A percentile compares a stretch with the other conserved stretches of the same genome.
Evolutionary conservation across 2,113 vertebrate genomes (phyloP).

Genomic region (Hippocampus guttulatus): DNA sequence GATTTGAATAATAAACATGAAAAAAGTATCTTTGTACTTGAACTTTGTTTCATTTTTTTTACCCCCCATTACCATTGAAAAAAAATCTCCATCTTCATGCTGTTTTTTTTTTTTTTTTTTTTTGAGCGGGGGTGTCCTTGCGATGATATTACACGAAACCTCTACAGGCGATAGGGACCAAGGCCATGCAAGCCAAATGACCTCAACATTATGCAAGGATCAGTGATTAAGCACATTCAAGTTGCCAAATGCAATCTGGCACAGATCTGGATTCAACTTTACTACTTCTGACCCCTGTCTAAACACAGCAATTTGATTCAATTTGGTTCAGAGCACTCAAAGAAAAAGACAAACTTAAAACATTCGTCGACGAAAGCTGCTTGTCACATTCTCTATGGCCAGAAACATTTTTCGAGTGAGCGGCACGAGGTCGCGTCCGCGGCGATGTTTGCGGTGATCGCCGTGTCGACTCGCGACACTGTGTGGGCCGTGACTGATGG

Average conservation of each 20-base stretch:
- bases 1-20: constrained; percentile 41
- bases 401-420: background rate
- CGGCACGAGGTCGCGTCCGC: constrained; percentile 6
- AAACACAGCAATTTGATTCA: background rate
- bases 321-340: background rate
- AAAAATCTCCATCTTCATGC: background rate
- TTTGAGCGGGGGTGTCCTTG: no score
- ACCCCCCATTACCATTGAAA: background rate
- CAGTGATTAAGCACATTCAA: background rate
- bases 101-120: no score
- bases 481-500: constrained; percentile 50
- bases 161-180: no score
- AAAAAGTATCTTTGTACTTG: constrained; percentile 13
- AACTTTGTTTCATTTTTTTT: background rate
- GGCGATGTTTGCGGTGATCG: constrained; percentile 35
- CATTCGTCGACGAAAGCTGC: background rate
- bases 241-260: background rate
- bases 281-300: background rate
- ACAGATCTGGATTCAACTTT: background rate
- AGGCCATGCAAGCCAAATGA: no score
- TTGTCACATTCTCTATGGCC: background rate
- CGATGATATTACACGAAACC: no score
- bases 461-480: constrained; percentile 7
- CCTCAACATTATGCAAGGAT: no score
- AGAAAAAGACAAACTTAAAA: background rate